Evolutionary conservation across 1,140 invertebrate genomes (phyloP), one percentile per base, ranked within the genome.

Genomic region (Drosophila chauvacae): DNA sequence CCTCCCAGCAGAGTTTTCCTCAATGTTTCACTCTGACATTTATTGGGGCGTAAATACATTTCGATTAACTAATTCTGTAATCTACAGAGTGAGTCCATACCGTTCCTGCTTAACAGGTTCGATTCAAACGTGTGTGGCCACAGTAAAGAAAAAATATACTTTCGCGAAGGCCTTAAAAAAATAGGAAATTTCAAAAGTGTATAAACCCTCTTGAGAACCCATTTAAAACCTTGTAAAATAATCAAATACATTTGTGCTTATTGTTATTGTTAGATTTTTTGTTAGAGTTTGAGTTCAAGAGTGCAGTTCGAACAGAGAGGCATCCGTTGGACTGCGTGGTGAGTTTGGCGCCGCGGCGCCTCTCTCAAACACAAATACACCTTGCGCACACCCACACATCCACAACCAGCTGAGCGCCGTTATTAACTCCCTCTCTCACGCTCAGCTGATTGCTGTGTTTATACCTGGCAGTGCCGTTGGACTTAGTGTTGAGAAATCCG

Each of bases 321-420:
- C 59, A 78, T 70, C 63, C 59, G 58, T 51, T 51, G 42, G 41
- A 61, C 65, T 57, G 20, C 59, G 62, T 81, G 80, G 80, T 81
- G 80, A 82, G 57, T 82, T 82, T 58, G 7, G 18, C 18, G 23
- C 61, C 58, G 30, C 45, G 42, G 71, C 68, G 28, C 50, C 63
- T 55, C 81, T 83, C 75, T 41, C 47, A 42, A 53, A 78, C 44
- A 74, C 80, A 62, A 18, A 48, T 42, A 78, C 62, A 68, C 26
- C 37, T 30, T 45, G 26, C 69, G 37, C 53, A 66, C 70, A 30
- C 30, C 28, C 28, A 20, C 61, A 83, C 37, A 83, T 74, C 77
- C 20, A 48, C 33, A 61, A 56, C 35, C 20, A 30, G 20, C 42
- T 26, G 55, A 14, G 33, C 56, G n/a, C 58, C 16, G 28, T 14